Base-by-base conservation (phyloP, 2,888 invertebrate genomes). In the Tetramorium bicarinatum region DNA sequence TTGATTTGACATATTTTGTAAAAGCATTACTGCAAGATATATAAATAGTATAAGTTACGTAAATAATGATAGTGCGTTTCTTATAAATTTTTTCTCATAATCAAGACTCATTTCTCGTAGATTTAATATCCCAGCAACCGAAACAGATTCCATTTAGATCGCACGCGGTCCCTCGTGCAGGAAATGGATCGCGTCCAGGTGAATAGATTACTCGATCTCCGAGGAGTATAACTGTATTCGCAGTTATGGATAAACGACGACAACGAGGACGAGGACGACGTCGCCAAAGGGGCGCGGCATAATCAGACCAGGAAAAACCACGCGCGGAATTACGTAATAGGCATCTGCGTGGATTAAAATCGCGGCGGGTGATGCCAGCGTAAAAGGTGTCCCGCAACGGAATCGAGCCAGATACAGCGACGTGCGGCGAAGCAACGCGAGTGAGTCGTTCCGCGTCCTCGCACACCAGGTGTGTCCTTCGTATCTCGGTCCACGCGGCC, bases 371-470 rank as follows among this genome's bases (percentile, higher is more conserved):
- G 91, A 88, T 88, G 83, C 88, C 85, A 85, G 87, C 87, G 87
- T 87, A 87, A 91, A 86, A 85, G 87, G 87, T 86, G 91, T 88
- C 88, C 89, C 85, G 83, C 85, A 87, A 85, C 86, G 84, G 88
- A 89, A 90, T 87, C 88, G 85, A 89, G 90, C 82, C 52, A 85
- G 86, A 87, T 87, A 90, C 83, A 84, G 76, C 44, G n/a, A n/a
- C n/a, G 47, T n/a, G 69, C 66, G 82, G 79, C 81, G 72, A 93
- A 93, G 92, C 93, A 34, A 34, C 29, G 29, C 92, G 54, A 67
- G 92, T 92, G 92, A 92, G 91, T 92, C 94, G 94, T 94, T 94
- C 94, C 94, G 94, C 94, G 93, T 94, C 94, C 94, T 93, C 93
- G 94, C 93, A 93, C 94, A 94, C 87, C 93, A 92, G 93, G 93